phyloP scores from a whole-genome alignment of 2,888 invertebrate genomes.

The Neoitamus cyanurus region DNA sequence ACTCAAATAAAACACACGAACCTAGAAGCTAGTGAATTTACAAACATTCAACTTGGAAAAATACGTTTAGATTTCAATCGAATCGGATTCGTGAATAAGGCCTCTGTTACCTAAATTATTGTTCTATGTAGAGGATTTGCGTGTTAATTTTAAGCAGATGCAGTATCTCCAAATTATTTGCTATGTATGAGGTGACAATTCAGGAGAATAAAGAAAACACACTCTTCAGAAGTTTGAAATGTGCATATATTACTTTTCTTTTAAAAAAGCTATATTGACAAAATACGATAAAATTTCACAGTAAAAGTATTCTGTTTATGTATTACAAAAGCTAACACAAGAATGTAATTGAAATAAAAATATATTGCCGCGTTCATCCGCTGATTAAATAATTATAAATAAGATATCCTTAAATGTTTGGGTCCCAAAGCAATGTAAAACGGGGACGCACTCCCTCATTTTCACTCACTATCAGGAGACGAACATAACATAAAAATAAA shows the following conservation, averaged over 20 bases:
- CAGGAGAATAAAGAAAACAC: not conserved
- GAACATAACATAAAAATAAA: not conserved
- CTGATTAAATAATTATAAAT: not conserved
- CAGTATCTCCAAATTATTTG: no score
- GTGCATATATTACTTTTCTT: constrained; percentile 40
- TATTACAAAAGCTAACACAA: constrained; percentile 18
- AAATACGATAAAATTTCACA: constrained; percentile 18
- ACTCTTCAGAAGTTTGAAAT: not conserved
- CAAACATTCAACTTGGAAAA: no score
- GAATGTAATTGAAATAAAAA: constrained; percentile 19
- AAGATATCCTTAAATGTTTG: not conserved
- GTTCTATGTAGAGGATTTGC: no score
- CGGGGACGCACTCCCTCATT: not conserved
- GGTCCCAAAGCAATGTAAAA: not conserved
- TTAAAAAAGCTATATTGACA: constrained; percentile 42
- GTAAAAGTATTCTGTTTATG: constrained; percentile 20
- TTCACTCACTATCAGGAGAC: not conserved
- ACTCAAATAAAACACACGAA: no score
- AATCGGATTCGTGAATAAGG: no score
- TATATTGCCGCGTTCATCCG: not conserved
- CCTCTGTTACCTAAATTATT: no score
- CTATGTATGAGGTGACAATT: no score
- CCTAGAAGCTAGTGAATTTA: no score
- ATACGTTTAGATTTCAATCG: no score
- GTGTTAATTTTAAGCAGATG: no score